A percentile compares a stretch with the other conserved stretches of the same genome.
These are phyloP conservation scores for Carapus acus DNA, from an alignment of 2,797 vertebrate genomes.

Conservation along the genomic window DNA sequence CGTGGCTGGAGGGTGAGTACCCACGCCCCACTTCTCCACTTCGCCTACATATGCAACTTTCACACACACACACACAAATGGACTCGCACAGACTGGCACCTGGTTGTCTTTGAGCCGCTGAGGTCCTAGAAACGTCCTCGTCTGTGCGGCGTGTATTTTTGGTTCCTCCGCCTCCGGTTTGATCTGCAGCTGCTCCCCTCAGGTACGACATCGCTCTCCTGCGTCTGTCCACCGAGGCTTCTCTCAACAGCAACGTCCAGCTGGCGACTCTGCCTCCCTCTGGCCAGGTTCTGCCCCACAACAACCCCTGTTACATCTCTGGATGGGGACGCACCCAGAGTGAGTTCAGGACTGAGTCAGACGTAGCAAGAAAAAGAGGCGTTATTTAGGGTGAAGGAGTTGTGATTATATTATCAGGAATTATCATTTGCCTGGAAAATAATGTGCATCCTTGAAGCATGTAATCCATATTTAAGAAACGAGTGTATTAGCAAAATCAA, in stretches of 20 bases:
- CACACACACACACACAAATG: background rate
- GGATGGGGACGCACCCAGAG: slow-evolving; percentile 87
- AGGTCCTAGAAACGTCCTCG: no score
- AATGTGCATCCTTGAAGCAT: no score
- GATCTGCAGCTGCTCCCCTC: slow-evolving; percentile 4
- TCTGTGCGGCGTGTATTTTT: no score
- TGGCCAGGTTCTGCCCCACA: slow-evolving; percentile 76
- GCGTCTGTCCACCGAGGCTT: slow-evolving; percentile 67
- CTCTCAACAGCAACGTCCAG: slow-evolving; percentile 77
- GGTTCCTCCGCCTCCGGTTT: no score
- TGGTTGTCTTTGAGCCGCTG: no score
- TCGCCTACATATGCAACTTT: slow-evolving; percentile 3
- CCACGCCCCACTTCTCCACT: slow-evolving; percentile 1
- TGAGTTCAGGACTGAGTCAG: slow-evolving; percentile 62
- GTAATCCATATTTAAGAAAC: no score
- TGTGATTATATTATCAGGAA: no score
- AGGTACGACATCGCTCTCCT: slow-evolving; percentile 88
- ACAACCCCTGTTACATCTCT: slow-evolving; percentile 80
- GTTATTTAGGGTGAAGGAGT: background rate
- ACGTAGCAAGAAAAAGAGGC: background rate
- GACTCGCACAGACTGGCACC: background rate
- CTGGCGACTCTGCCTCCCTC: slow-evolving; percentile 71
- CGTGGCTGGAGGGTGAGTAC: slow-evolving; percentile 70
- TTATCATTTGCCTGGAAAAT: no score
- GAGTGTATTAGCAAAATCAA: no score